Conservation (phyloP, 2,797 vertebrate genomes). For the Epinephelus coioides region DNA sequence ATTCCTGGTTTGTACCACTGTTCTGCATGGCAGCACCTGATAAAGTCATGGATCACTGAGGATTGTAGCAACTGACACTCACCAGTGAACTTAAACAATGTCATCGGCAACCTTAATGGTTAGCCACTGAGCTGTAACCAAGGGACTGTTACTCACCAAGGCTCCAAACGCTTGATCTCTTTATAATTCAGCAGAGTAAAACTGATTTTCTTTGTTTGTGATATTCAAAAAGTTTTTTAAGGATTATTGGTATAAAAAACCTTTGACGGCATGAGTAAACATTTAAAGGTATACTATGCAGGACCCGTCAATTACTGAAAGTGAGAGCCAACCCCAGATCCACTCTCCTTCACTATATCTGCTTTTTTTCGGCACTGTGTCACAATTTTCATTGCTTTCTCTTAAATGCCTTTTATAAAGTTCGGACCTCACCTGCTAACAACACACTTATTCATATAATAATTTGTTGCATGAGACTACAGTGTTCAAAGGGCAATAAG, state of each 20-base stretch:
- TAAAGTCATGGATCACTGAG: conserved; percentile 79
- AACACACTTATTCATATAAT: neutral
- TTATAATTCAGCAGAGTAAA: conserved; percentile 19
- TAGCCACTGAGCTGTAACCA: conserved; percentile 43
- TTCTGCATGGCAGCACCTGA: conserved; percentile 77
- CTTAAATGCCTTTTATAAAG: too few relatives aligned
- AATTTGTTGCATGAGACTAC: neutral
- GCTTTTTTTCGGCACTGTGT: too few relatives aligned
- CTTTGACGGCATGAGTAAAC: neutral
- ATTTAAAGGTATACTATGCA: neutral
- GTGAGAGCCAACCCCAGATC: too few relatives aligned
- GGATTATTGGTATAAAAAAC: neutral
- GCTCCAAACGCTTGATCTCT: conserved; percentile 4
- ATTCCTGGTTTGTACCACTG: conserved; percentile 59
- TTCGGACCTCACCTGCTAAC: too few relatives aligned
- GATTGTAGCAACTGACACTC: conserved; percentile 64
- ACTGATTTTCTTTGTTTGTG: conserved; percentile 19
- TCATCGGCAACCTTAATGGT: conserved; percentile 52
- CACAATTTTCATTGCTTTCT: too few relatives aligned
- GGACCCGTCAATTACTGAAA: too few relatives aligned
- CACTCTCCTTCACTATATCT: too few relatives aligned
- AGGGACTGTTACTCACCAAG: conserved; percentile 21
- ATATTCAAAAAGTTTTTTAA: conserved; percentile 6
- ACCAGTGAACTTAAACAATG: conserved; percentile 72
- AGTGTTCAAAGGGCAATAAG: conserved; percentile 8